Conservation (phyloP, 2,888 invertebrate species). For the Selenia dentaria region DNA sequence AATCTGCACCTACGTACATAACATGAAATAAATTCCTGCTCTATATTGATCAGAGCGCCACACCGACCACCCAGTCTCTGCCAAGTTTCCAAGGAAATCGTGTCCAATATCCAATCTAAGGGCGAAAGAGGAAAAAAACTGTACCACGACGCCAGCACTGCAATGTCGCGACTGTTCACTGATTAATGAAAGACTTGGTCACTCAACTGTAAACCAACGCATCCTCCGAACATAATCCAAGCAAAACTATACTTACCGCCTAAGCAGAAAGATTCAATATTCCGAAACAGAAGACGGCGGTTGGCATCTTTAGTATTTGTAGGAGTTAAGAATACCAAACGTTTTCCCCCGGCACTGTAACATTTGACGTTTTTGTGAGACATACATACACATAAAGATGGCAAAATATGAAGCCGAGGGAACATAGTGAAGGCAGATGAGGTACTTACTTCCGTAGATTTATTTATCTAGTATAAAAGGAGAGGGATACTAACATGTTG, state of each 20-base stretch:
- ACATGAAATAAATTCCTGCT: conserved; percentile 29
- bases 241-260: conserved; percentile 20
- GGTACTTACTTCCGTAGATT: conserved; percentile 8
- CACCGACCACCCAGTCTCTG: conserved; percentile 72
- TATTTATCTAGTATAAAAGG: not conserved
- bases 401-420: conserved; percentile 70
- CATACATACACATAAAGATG: conserved; percentile 71
- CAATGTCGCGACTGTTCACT: conserved; percentile 81
- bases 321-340: conserved; percentile 74
- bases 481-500: not conserved
- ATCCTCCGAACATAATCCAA: conserved; percentile 28
- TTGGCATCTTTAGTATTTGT: conserved; percentile 32
- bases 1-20: not conserved
- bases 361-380: conserved; percentile 83
- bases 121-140: conserved; percentile 80
- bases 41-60: conserved; percentile 33
- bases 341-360: conserved; percentile 81
- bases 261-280: conserved; percentile 21
- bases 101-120: conserved; percentile 81
- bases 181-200: conserved; percentile 80
- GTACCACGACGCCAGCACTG: conserved; percentile 76
- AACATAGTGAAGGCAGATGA: conserved; percentile 31
- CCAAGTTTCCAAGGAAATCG: conserved; percentile 78
- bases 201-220: conserved; percentile 64
- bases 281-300: not conserved